phyloP scores from a whole-genome alignment of 2,888 invertebrate species.

The Cryptocheilus praepositus region DNA sequence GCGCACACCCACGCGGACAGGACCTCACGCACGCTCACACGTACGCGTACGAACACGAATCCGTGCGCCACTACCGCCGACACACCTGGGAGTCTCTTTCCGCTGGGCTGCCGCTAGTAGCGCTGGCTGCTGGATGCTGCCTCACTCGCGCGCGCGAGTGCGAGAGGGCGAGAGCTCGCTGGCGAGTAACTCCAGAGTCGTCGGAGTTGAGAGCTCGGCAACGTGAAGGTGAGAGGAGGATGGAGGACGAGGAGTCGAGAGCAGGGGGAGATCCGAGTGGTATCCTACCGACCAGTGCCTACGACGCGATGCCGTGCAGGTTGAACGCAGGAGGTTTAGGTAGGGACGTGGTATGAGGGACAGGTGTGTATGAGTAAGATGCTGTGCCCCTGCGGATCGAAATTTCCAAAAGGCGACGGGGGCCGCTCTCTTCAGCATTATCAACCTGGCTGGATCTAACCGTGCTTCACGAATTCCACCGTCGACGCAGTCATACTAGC shows the following conservation, averaged over 20 bases:
- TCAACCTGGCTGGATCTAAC: no score
- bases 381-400: conserved; percentile 21
- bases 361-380: conserved; percentile 62
- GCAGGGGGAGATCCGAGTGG: conserved; percentile 37
- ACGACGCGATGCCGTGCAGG: conserved; percentile 65
- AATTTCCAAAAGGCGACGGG: neutral
- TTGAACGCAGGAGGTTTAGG: conserved; percentile 69
- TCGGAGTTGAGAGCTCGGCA: conserved; percentile 45
- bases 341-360: conserved; percentile 64
- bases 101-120: conserved; percentile 72
- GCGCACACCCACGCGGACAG: conserved; percentile 68
- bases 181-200: conserved; percentile 12
- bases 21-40: conserved; percentile 61
- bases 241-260: conserved; percentile 34
- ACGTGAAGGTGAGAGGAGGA: conserved; percentile 71
- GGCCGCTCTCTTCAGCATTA: no score
- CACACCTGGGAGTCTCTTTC: conserved; percentile 63
- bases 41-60: conserved; percentile 33
- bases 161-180: conserved; percentile 38
- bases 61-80: conserved; percentile 13
- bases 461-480: no score
- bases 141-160: conserved; percentile 55
- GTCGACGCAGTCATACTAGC: no score
- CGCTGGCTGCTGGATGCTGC: conserved; percentile 74
- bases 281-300: conserved; percentile 66